Evolutionary conservation across 2,797 vertebrate genomes (phyloP).

Genomic region (Scyliorhinus canicula): DNA sequence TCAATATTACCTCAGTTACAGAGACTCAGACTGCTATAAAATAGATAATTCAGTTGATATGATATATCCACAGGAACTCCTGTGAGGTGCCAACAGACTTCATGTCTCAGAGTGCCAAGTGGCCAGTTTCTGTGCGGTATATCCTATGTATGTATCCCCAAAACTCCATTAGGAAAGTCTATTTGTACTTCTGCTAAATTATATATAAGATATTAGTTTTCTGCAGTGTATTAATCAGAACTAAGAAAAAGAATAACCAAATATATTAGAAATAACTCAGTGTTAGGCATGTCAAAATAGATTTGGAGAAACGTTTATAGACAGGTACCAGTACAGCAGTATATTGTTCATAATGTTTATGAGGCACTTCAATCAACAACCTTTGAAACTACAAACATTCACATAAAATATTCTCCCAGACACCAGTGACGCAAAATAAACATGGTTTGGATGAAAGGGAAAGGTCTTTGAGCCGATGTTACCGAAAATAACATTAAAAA

Average conservation of each 20-base stretch:
- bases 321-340: slow-evolving; percentile 18
- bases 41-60: neutral
- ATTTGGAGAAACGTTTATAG: neutral
- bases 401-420: slow-evolving; percentile 12
- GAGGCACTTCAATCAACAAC: slow-evolving; percentile 20
- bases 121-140: neutral
- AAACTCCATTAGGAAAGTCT: neutral
- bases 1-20: neutral
- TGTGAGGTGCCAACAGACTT: slow-evolving; percentile 40
- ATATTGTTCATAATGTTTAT: slow-evolving; percentile 28
- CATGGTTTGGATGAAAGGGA: slow-evolving; percentile 46
- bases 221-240: slow-evolving; percentile 15
- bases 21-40: neutral
- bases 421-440: slow-evolving; percentile 36
- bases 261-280: slow-evolving; percentile 10
- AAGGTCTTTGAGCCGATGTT: slow-evolving; percentile 58
- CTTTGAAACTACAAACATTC: slow-evolving; percentile 28
- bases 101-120: slow-evolving; percentile 43
- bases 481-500: slow-evolving; percentile 49
- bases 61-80: slow-evolving; percentile 40
- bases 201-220: neutral
- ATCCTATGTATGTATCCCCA: slow-evolving; percentile 38
- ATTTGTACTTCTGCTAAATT: neutral
- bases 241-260: neutral
- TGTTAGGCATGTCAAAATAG: slow-evolving; percentile 7